Evolutionary conservation across 2,888 invertebrate genomes (phyloP), one percentile per base, ranked within the genome.

Genomic region (Gnatocerus cornutus): DNA sequence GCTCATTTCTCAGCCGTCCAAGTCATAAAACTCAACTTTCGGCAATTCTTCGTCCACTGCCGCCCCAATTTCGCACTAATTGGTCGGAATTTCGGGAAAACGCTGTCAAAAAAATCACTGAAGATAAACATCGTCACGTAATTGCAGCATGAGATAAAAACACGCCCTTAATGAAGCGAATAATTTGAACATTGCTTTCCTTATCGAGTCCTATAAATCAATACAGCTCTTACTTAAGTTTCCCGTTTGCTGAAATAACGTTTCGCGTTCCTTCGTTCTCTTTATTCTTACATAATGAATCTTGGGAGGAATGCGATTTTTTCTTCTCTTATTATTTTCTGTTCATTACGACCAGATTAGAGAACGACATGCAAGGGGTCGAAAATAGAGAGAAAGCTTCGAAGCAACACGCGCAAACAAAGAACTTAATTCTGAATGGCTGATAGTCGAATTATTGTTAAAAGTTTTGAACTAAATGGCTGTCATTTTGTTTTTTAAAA

Each of bases 321-420:
- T 63, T 63, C 13, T 21, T 21, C 45, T 30, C 43, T 39, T 39
- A 62, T 37, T 61, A 61, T 62, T 62, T 58, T 29, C 50, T 27
- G 62, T 68, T 62, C 59, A 62, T 63, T 62, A 69, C 52, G 63
- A 58, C 29, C 65, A 50, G 64, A 69, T 69, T 66, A 64, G 50
- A 58, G 67, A 59, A 65, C 29, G 29, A 50, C 48, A 27, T 21
- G 27, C 48, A 55, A 45, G 62, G 63, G 56, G 3, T 6, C 33
- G 33, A 33, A 21, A 21, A 21, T 21, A 7, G 33, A n/a, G 33
- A 1, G 6, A n/a, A n/a, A 9, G 7, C 33, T 1, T 2, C 33
- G 9, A 2, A 1, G 33, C 33, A 33, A 33, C 3, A 21, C 21
- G 1, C 21, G 21, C 21, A 21, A 21, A 21, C 21, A 21, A 21